Conservation (phyloP, 1,140 invertebrate genomes). For the Drosophila parabipectinata region DNA sequence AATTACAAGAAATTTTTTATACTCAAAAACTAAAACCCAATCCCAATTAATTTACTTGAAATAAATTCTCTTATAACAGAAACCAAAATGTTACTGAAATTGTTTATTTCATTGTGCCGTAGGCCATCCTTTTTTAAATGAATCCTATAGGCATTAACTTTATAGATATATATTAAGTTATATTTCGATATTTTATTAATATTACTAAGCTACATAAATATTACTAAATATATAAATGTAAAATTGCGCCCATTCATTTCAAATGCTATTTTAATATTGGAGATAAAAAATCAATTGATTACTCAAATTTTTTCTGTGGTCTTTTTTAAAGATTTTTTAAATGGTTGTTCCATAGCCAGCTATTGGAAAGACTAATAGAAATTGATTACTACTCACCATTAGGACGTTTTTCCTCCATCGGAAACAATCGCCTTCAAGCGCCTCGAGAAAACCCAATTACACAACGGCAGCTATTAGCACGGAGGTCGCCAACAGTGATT, state of each 20-base stretch:
- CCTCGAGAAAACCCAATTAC: slow-evolving; percentile 20
- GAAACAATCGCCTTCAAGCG: slow-evolving; percentile 5
- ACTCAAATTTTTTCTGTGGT: too few species aligned
- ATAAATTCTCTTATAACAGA: slow-evolving; percentile 44
- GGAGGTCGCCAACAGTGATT: slow-evolving; percentile 54
- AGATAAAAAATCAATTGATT: too few species aligned
- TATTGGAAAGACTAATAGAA: not conserved
- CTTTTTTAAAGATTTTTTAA: too few species aligned
- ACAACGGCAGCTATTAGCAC: slow-evolving; percentile 49
- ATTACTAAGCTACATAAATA: too few species aligned
- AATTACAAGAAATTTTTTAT: slow-evolving; percentile 79
- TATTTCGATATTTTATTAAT: too few species aligned
- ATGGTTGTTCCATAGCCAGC: too few species aligned
- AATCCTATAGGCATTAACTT: too few species aligned
- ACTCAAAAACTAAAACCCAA: slow-evolving; percentile 52
- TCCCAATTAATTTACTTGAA: not conserved
- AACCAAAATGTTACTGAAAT: not conserved
- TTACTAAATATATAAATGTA: too few species aligned
- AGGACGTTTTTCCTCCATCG: not conserved
- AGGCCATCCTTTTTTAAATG: not conserved
- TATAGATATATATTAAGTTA: too few species aligned
- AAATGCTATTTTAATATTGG: too few species aligned
- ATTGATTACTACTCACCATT: not conserved
- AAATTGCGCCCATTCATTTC: too few species aligned
- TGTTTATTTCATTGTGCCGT: not conserved